Evolutionary conservation across 2,113 vertebrate species (phyloP).

Genomic region (Morone saxatilis): DNA sequence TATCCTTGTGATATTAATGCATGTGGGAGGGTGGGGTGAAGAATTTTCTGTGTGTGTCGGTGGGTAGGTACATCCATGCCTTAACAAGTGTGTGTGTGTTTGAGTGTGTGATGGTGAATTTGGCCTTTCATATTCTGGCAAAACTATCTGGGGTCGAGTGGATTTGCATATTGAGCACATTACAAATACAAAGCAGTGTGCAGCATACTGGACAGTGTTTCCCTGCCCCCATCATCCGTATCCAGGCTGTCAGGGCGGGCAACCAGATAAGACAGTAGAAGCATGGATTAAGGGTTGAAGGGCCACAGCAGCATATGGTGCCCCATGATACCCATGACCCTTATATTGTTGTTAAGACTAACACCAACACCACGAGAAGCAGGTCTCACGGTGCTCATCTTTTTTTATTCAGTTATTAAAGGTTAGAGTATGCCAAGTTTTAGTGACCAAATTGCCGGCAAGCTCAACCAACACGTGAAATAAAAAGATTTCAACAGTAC

Average conservation of each 20-base stretch:
- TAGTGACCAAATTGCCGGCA: background rate
- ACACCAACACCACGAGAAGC: background rate
- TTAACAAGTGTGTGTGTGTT: background rate
- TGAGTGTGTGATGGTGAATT: slow-evolving; percentile 24
- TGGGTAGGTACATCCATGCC: background rate
- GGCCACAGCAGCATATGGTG: slow-evolving; percentile 69
- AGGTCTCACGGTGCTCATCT: slow-evolving; percentile 2
- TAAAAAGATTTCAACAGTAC: background rate
- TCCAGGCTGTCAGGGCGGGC: slow-evolving; percentile 48
- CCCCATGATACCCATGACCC: slow-evolving; percentile 55
- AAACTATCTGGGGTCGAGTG: slow-evolving; percentile 32
- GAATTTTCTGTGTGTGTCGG: background rate
- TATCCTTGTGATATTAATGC: slow-evolving; percentile 38
- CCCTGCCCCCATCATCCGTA: slow-evolving; percentile 42
- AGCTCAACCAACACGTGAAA: background rate
- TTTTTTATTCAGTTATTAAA: slow-evolving; percentile 6
- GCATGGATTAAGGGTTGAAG: slow-evolving; percentile 67
- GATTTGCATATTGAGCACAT: slow-evolving; percentile 54
- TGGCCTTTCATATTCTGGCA: slow-evolving; percentile 40
- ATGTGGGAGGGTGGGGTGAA: background rate
- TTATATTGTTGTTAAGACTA: slow-evolving; percentile 29
- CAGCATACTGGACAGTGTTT: slow-evolving; percentile 23
- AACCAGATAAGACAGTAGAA: slow-evolving; percentile 58
- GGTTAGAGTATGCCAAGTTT: background rate
- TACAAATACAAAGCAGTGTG: slow-evolving; percentile 42